phyloP scores from a whole-genome alignment of 2,797 vertebrate species.

The Falco naumanni region DNA sequence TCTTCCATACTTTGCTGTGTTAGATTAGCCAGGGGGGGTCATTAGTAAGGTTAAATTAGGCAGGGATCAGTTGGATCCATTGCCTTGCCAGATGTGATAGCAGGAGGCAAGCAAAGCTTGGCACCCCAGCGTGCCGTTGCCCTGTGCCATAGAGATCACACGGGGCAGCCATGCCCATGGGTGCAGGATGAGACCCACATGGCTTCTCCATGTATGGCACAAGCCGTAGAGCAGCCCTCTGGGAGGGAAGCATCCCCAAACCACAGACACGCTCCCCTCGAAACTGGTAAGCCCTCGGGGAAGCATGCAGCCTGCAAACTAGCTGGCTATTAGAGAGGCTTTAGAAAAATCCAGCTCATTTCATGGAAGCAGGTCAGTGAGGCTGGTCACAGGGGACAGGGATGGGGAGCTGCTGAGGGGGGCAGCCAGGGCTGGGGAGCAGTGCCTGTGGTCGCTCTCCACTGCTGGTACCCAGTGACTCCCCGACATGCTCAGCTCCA shows the following conservation, averaged over 20 bases:
- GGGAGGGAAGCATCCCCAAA: not conserved
- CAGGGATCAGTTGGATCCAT: not conserved
- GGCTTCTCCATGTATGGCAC: not conserved
- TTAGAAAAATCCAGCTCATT: not conserved
- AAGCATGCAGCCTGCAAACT: not conserved
- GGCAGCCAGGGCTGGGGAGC: not conserved
- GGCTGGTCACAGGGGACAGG: not conserved
- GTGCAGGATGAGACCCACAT: not conserved
- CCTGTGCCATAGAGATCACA: not conserved
- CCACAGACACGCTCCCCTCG: not conserved
- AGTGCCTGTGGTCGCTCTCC: not conserved
- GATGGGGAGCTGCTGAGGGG: not conserved
- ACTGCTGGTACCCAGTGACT: not conserved
- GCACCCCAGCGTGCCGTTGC: not conserved
- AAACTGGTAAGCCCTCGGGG: not conserved
- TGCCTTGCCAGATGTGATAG: not conserved
- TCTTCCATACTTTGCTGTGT: not conserved
- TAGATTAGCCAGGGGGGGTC: not conserved
- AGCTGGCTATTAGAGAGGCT: not conserved
- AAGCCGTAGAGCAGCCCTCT: not conserved
- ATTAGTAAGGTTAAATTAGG: not conserved
- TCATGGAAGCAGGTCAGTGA: not conserved
- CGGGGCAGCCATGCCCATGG: fast-evolving
- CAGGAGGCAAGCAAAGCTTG: not conserved
- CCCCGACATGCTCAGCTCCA: fast-evolving